Percentiles rank a stretch among this genome's conserved stretches.
Conservation (phyloP, 35 echinoderm and acorn worm genomes). For the Strongylocentrotus purpuratus region DNA sequence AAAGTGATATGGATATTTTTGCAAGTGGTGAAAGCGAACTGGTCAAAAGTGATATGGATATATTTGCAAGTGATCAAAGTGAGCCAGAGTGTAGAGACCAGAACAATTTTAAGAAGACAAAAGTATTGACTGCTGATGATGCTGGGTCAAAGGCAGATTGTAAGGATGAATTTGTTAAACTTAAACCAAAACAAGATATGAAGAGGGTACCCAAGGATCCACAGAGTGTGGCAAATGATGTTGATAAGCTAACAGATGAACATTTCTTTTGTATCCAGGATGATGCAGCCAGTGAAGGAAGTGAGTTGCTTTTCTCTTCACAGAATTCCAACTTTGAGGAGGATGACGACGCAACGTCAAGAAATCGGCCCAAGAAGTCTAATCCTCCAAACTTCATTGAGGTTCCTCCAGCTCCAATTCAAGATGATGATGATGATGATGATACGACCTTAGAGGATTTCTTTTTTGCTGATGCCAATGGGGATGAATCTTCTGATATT, state of each 20-base stretch:
- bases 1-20: background rate
- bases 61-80: background rate
- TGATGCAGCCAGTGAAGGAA: background rate
- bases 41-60: background rate
- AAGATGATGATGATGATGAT: background rate
- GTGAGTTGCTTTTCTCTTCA: background rate
- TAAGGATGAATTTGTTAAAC: too few relatives aligned
- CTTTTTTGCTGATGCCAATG: background rate
- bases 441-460: background rate
- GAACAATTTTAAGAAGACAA: background rate
- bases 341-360: background rate
- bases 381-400: background rate
- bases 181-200: too few relatives aligned
- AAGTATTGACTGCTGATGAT: background rate
- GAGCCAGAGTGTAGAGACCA: background rate
- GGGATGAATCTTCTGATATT: background rate
- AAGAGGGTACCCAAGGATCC: too few relatives aligned
- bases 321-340: background rate
- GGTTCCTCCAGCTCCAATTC: background rate
- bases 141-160: too few relatives aligned
- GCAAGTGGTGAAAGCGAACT: background rate
- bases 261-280: background rate
- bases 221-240: background rate
- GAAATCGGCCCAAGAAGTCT: background rate
- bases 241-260: background rate